Evolutionary conservation across 1,140 invertebrate species (phyloP), one percentile per base, ranked within the genome.

Genomic region (Carposina sasakii): DNA sequence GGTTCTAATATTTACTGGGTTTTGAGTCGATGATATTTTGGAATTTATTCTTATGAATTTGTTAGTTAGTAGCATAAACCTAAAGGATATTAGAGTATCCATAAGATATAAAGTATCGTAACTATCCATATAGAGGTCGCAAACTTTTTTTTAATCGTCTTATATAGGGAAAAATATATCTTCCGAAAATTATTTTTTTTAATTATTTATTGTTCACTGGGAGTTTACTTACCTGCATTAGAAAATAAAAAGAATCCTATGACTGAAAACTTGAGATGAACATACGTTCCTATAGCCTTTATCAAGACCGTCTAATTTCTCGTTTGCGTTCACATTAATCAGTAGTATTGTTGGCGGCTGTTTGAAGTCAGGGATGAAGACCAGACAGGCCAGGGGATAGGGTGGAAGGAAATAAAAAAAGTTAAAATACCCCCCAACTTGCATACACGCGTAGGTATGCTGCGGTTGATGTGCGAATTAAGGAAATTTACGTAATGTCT

Each of bases 351-450:
- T 78, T n/a, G 63, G 63, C 56, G 55, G 59, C 57, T 44, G 61
- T 77, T 74, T 81, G 74, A 81, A 72, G 71, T 65, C 67, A 62
- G 65, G 68, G 69, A 74, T 58, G 62, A 72, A 69, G 75, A 77
- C 73, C 72, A 81, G 77, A 81, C 77, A 64, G 64, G 49, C 74
- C 63, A 76, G 72, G 74, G 73, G 75, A n/a, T n/a, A n/a, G n/a
- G n/a, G n/a, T n/a, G n/a, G n/a, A 72, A 49, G 66, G 52, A 62
- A 73, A 72, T 62, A 67, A 78, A 78, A 76, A 60, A 75, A 81
- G 73, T 76, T 68, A 67, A n/a, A n/a, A n/a, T n/a, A n/a, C n/a
- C 62, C 62, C 67, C 76, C 67, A 68, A 72, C 67, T 50, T 48
- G 33, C 49, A 47, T 53, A 34, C 56, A 56, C 57, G 60, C 57